Percentiles rank a stretch among this genome's conserved stretches.
These are phyloP conservation scores for Anas bernieri DNA, from an alignment of 2,797 vertebrate species.

Conservation along the genomic window DNA sequence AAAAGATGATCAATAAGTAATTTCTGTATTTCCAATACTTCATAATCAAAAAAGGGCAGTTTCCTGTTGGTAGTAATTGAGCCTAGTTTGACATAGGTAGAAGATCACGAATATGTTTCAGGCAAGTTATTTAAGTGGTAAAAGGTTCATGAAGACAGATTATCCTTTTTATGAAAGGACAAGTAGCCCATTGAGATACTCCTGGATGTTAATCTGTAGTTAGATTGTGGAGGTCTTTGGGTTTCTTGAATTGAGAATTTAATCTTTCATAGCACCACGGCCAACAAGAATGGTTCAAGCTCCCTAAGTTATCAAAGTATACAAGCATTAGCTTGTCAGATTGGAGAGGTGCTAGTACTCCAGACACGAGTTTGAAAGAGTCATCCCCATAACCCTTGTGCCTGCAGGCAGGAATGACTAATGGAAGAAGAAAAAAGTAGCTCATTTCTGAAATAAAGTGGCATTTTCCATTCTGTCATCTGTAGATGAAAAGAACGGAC, in stretches of 20 bases:
- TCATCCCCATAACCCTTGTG: conserved; percentile 21
- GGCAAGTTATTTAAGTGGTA: not conserved
- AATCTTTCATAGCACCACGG: not conserved
- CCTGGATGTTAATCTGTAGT: conserved; percentile 10
- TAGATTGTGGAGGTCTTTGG: not conserved
- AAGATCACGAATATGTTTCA: not conserved
- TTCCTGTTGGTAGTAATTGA: not conserved
- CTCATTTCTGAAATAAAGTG: conserved; percentile 53
- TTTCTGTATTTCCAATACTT: not conserved
- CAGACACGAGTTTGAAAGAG: conserved; percentile 5
- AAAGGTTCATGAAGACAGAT: not conserved
- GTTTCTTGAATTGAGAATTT: not conserved
- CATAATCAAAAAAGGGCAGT: not conserved
- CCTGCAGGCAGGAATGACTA: conserved; percentile 46
- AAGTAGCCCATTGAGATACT: conserved; percentile 13
- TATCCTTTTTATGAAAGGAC: not conserved
- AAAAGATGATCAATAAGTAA: not conserved
- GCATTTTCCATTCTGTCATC: conserved; percentile 61
- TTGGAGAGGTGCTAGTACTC: not conserved
- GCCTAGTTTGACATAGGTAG: not conserved
- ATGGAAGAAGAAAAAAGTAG: not conserved
- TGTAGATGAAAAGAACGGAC: conserved; percentile 40
- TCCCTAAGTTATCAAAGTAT: not conserved
- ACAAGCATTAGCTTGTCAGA: not conserved
- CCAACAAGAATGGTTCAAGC: not conserved